phyloP scores from a whole-genome alignment of 2,888 invertebrate genomes.

The Entomobrya proxima region DNA sequence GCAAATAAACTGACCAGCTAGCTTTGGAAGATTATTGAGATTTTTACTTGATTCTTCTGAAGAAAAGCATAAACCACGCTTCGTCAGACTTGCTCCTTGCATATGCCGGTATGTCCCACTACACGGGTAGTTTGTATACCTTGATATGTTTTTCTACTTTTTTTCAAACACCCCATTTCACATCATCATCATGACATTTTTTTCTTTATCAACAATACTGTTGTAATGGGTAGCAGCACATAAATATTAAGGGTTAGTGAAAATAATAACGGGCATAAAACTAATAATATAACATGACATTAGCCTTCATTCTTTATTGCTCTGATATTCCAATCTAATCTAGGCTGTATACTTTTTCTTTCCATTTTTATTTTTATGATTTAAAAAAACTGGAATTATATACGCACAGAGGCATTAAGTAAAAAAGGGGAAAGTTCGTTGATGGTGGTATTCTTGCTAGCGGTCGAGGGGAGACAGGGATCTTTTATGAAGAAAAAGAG shows the following conservation, averaged over 20 bases:
- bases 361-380: slow-evolving; percentile 18
- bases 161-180: slow-evolving; percentile 23
- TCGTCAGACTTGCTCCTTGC: background rate
- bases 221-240: background rate
- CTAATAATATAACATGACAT: slow-evolving; percentile 60
- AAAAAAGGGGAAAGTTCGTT: slow-evolving; percentile 30
- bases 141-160: background rate
- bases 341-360: slow-evolving; percentile 13
- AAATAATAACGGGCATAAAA: slow-evolving; percentile 42
- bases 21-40: background rate
- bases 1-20: slow-evolving; percentile 29
- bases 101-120: slow-evolving; percentile 10
- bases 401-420: slow-evolving; percentile 42
- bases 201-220: background rate
- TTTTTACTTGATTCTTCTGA: slow-evolving; percentile 18
- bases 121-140: background rate
- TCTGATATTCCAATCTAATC: slow-evolving; percentile 61
- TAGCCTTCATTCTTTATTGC: slow-evolving; percentile 58
- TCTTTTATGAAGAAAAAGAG: slow-evolving; percentile 51
- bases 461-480: background rate
- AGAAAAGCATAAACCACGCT: no score
- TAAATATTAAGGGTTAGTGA: slow-evolving; percentile 37
- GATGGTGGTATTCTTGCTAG: background rate
- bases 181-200: slow-evolving; percentile 39
- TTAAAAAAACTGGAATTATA: slow-evolving; percentile 52